Percentiles rank a stretch among this genome's conserved stretches.
Evolutionary conservation across 1,140 invertebrate genomes (phyloP).

Genomic region (Stegodyphus dumicola): DNA sequence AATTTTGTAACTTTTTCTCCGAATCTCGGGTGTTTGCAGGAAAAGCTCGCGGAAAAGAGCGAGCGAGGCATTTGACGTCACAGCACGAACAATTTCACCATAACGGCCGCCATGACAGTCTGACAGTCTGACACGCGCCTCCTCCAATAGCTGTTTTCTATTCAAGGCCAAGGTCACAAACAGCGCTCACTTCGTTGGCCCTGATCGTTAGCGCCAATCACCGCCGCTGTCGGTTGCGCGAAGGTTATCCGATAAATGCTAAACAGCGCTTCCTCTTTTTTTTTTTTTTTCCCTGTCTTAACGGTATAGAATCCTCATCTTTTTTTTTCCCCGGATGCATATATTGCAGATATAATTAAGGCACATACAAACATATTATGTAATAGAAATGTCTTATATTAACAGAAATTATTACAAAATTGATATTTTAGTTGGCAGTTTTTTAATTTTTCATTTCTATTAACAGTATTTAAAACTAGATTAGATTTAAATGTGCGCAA

Average conservation of each 20-base stretch:
- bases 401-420: no score
- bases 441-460: no score
- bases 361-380: no score
- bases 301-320: background rate
- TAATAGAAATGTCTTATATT: no score
- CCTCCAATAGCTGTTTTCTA: conserved; percentile 40
- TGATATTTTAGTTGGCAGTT: no score
- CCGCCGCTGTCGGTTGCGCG: conserved; percentile 30
- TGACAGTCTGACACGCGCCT: conserved; percentile 19
- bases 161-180: conserved; percentile 47
- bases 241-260: conserved; percentile 31
- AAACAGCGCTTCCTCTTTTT: conserved; percentile 10
- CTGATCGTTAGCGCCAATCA: conserved; percentile 35
- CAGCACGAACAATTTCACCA: conserved; percentile 23
- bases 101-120: conserved; percentile 14
- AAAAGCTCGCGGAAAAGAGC: conserved; percentile 6
- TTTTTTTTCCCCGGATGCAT: background rate
- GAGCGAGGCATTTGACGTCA: conserved; percentile 16
- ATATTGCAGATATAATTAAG: no score
- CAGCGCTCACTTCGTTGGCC: conserved; percentile 14
- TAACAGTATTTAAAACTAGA: no score
- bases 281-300: conserved; percentile 2
- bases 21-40: no score
- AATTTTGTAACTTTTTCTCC: background rate
- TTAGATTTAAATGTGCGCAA: no score